Evolutionary conservation across 2,888 invertebrate species (phyloP).

Genomic region (Agrochola litura): DNA sequence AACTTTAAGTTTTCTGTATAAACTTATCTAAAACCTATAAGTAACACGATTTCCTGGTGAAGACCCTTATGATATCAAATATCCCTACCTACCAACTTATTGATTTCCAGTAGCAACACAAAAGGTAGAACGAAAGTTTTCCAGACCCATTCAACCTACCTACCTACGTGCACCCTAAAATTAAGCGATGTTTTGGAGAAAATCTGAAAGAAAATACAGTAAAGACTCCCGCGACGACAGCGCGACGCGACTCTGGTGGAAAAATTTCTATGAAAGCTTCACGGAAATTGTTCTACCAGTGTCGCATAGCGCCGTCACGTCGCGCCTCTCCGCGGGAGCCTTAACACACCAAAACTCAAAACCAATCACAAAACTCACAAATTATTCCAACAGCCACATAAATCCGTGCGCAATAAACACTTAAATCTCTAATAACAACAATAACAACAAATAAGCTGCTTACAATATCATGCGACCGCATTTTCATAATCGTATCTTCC

Average conservation of each 20-base stretch:
- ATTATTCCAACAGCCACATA: constrained; percentile 24
- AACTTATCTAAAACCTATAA: no score
- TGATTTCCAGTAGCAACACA: neutral
- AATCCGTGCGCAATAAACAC: constrained; percentile 57
- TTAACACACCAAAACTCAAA: constrained; percentile 1
- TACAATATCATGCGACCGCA: constrained; percentile 78
- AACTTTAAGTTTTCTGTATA: no score
- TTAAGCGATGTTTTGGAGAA: neutral
- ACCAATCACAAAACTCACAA: constrained; percentile 21
- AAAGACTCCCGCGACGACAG: no score
- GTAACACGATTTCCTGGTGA: no score
- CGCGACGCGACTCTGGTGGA: no score
- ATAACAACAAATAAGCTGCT: constrained; percentile 81
- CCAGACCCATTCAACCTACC: neutral
- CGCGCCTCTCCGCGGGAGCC: no score
- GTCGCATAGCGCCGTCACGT: no score
- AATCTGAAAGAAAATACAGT: neutral
- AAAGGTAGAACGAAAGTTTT: neutral
- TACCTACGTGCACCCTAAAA: no score
- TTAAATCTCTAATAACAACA: constrained; percentile 72
- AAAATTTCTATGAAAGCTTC: no score
- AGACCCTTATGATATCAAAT: no score
- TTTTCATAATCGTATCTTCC: constrained; percentile 74
- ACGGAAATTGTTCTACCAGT: no score
- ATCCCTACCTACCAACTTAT: neutral